A percentile compares a stretch with the other conserved stretches of the same genome.
Conservation (phyloP, 2,888 invertebrate species). For the Pollenia angustigena region DNA sequence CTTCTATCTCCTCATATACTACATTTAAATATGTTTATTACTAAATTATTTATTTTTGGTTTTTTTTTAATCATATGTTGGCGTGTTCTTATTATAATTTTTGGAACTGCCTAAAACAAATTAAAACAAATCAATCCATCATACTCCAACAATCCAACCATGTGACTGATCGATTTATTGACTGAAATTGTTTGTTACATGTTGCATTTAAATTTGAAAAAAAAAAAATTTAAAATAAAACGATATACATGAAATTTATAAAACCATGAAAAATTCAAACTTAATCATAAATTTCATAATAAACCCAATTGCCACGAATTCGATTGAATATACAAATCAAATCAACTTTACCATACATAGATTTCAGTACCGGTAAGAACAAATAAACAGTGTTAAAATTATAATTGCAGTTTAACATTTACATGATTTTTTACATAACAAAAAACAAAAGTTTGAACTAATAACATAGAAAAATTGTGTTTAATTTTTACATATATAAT, state of each 20-base stretch:
- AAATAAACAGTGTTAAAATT: constrained; percentile 52
- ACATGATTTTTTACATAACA: constrained; percentile 58
- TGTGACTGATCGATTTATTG: constrained; percentile 53
- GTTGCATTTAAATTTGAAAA: constrained; percentile 34
- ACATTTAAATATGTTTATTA: constrained; percentile 53
- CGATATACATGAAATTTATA: constrained; percentile 36
- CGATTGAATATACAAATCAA: constrained; percentile 54
- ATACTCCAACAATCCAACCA: constrained; percentile 59
- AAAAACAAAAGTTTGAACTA: constrained; percentile 77
- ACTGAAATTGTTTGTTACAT: constrained; percentile 58
- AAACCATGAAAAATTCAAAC: constrained; percentile 36
- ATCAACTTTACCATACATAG: constrained; percentile 76
- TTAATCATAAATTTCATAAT: constrained; percentile 47
- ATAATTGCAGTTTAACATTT: constrained; percentile 69
- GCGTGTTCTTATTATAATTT: constrained; percentile 60
- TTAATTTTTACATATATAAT: constrained; percentile 38
- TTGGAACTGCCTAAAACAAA: constrained; percentile 65
- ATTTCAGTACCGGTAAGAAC: constrained; percentile 82
- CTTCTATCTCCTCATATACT: constrained; percentile 18
- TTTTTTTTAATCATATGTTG: constrained; percentile 58
- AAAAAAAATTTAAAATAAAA: constrained; percentile 26
- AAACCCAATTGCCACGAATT: constrained; percentile 47
- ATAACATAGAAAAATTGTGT: constrained; percentile 65
- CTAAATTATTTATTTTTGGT: constrained; percentile 62
- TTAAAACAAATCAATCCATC: constrained; percentile 51